These are phyloP conservation scores for Gyps fulvus DNA, from an alignment of 2,113 vertebrate genomes.

Conservation along the genomic window DNA sequence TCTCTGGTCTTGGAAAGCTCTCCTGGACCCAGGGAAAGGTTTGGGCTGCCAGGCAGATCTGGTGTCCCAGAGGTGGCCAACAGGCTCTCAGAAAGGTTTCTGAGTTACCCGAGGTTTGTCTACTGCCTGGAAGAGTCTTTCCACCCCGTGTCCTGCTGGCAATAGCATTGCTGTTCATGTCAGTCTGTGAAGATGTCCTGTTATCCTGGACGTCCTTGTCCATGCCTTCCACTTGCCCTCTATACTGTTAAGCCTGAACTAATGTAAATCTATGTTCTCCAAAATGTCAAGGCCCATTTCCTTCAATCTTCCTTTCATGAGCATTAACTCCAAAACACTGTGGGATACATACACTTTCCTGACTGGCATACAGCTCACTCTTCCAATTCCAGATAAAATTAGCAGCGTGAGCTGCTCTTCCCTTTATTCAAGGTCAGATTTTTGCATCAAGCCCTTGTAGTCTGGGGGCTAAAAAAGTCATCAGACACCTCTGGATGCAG, in stretches of 20 bases:
- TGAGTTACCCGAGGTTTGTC: background rate
- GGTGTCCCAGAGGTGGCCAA: background rate
- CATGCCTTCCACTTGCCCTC: background rate
- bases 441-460: background rate
- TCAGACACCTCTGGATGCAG: background rate
- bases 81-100: background rate
- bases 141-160: background rate
- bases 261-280: background rate
- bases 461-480: background rate
- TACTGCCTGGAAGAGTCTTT: background rate
- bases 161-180: background rate
- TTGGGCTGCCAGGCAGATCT: background rate
- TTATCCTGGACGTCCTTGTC: background rate
- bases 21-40: background rate
- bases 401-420: background rate
- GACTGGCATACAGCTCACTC: background rate
- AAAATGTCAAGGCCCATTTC: constrained; percentile 20
- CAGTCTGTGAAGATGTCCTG: background rate
- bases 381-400: background rate
- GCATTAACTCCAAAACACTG: constrained; percentile 2
- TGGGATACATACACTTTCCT: background rate
- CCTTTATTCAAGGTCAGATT: background rate
- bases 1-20: background rate
- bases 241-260: background rate
- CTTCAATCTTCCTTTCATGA: background rate